A percentile compares a stretch with the other conserved stretches of the same genome.
Conservation (phyloP, 2,113 vertebrate genomes). For the Labeo rohita region DNA sequence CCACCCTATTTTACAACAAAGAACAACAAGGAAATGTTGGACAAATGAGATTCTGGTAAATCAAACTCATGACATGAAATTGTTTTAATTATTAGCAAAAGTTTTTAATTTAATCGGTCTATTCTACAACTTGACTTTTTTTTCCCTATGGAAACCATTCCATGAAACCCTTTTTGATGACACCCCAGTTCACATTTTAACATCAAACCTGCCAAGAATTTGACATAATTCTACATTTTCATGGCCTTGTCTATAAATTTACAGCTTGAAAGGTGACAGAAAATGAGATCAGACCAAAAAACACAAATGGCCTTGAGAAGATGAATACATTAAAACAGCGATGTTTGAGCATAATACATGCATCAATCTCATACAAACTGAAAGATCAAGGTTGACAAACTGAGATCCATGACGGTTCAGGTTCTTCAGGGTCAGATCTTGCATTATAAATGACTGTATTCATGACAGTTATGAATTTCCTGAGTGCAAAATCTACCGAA, state of each 20-base stretch:
- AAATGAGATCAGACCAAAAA: slow-evolving; percentile 13
- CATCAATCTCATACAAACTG: slow-evolving; percentile 25
- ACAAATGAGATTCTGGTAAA: background rate
- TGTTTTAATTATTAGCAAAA: background rate
- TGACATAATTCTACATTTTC: background rate
- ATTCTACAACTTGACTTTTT: background rate
- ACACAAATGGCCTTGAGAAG: slow-evolving; percentile 26
- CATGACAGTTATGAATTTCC: background rate
- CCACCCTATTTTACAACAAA: background rate
- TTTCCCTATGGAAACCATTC: background rate
- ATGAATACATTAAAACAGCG: slow-evolving; percentile 21
- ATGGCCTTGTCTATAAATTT: slow-evolving; percentile 4
- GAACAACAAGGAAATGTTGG: background rate
- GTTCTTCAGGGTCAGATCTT: slow-evolving; percentile 1
- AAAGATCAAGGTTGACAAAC: slow-evolving; percentile 39
- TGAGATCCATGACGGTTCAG: background rate
- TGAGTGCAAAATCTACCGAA: background rate
- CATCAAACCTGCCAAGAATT: background rate
- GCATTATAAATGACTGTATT: slow-evolving; percentile 14
- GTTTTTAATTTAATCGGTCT: background rate
- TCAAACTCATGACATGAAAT: background rate
- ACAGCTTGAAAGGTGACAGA: slow-evolving; percentile 22
- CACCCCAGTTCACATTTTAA: no score
- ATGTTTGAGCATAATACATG: background rate
- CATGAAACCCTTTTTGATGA: background rate